Conservation (phyloP, 1,140 invertebrate species). For the Varroa destructor region DNA sequence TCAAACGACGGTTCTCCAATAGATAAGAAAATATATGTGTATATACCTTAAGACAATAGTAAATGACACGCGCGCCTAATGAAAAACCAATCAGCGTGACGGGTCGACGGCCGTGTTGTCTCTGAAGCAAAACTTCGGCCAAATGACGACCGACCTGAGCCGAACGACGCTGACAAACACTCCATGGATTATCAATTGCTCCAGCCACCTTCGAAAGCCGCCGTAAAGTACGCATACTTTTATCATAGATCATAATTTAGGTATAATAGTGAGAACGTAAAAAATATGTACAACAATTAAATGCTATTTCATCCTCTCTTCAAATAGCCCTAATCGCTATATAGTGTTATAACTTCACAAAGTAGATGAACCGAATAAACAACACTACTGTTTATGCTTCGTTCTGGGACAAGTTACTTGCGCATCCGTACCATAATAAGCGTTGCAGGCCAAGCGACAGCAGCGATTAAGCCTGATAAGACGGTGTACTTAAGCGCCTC, state of each 20-base stretch:
- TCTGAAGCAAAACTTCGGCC: conserved; percentile 51
- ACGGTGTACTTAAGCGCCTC: conserved; percentile 60
- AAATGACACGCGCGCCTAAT: conserved; percentile 57
- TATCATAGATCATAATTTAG: too few species aligned
- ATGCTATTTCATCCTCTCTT: too few species aligned
- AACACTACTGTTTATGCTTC: too few species aligned
- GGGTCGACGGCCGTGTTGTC: conserved; percentile 54
- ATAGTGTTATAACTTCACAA: too few species aligned
- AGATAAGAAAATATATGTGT: too few species aligned
- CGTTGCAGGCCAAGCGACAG: conserved; percentile 56
- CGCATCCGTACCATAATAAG: conserved; percentile 45
- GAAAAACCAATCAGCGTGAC: conserved; percentile 59
- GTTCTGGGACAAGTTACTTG: too few species aligned
- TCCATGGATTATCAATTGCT: conserved; percentile 62
- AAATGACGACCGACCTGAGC: conserved; percentile 54
- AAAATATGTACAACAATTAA: too few species aligned
- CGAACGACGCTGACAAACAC: conserved; percentile 53
- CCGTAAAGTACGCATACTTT: neutral
- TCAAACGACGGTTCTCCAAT: too few species aligned
- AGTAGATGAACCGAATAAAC: too few species aligned
- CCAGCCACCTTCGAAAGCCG: conserved; percentile 39
- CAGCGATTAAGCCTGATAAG: conserved; percentile 51
- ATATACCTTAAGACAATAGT: conserved; percentile 49
- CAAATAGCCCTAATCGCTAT: too few species aligned
- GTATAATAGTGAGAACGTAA: too few species aligned